Percentiles rank a stretch among this genome's conserved stretches.
Evolutionary conservation across 1,140 invertebrate species (phyloP).

Genomic region (Drosophila fuyamai): DNA sequence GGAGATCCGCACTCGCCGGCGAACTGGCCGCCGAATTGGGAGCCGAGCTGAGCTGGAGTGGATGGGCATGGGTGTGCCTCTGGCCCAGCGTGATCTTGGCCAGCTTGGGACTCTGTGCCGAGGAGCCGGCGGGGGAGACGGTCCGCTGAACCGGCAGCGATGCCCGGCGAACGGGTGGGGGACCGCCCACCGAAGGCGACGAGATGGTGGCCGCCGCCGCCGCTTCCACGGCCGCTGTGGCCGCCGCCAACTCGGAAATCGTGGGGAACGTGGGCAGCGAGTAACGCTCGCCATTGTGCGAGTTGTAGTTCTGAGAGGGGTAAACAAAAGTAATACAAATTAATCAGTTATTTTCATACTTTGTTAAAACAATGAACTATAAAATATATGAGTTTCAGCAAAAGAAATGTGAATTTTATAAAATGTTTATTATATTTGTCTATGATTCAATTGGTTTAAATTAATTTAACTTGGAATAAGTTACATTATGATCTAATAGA

Average conservation of each 20-base stretch:
- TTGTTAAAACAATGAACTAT: no score
- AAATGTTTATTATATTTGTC: no score
- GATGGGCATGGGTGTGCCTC: slow-evolving; percentile 53
- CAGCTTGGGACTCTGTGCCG: slow-evolving; percentile 88
- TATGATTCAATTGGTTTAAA: no score
- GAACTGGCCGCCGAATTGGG: slow-evolving; percentile 89
- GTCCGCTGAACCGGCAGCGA: slow-evolving; percentile 91
- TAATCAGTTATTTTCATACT: no score
- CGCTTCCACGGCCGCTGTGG: slow-evolving; percentile 78
- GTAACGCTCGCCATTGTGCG: slow-evolving; percentile 86
- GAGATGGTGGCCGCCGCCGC: slow-evolving; percentile 36
- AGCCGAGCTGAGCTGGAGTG: slow-evolving; percentile 85
- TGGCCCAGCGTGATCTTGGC: slow-evolving; percentile 86
- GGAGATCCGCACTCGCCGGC: slow-evolving; percentile 84
- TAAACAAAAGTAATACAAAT: not conserved
- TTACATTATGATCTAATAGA: no score
- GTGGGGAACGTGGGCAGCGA: slow-evolving; percentile 88
- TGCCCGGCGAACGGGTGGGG: slow-evolving; percentile 88
- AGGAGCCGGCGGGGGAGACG: slow-evolving; percentile 87
- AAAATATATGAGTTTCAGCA: no score
- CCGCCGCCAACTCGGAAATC: slow-evolving; percentile 87
- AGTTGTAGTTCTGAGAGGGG: slow-evolving; percentile 56
- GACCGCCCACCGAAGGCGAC: slow-evolving; percentile 58
- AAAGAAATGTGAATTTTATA: no score
- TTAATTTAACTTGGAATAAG: no score